Evolutionary conservation across 1,140 invertebrate genomes (phyloP).

Genomic region (Schlechtendalia chinensis): DNA sequence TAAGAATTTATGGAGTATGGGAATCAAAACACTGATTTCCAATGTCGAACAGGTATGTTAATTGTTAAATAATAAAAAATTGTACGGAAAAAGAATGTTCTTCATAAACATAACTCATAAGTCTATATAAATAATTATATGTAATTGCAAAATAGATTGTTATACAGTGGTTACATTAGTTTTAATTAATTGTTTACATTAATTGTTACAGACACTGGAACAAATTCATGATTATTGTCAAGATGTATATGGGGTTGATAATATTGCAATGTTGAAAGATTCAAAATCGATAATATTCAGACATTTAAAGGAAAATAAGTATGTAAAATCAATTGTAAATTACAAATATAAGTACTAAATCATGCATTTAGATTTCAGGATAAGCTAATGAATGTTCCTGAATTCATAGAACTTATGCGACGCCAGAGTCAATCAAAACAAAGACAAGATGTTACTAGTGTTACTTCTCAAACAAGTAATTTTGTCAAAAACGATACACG

Average conservation of each 20-base stretch:
- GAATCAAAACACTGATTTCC: constrained; percentile 60
- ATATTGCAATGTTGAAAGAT: constrained; percentile 69
- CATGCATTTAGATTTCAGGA: constrained; percentile 51
- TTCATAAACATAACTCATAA: too few relatives aligned
- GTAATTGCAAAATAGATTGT: too few relatives aligned
- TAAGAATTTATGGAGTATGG: constrained; percentile 62
- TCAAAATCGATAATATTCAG: constrained; percentile 64
- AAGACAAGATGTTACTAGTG: constrained; percentile 3
- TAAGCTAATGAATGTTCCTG: constrained; percentile 50
- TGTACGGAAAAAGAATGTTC: too few relatives aligned
- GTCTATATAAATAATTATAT: too few relatives aligned
- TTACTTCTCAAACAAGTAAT: constrained; percentile 3
- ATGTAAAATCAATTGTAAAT: background rate
- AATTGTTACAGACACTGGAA: constrained; percentile 60
- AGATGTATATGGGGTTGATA: constrained; percentile 62
- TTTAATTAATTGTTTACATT: background rate
- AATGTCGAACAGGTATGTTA: constrained; percentile 59
- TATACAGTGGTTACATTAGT: too few relatives aligned
- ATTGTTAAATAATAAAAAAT: too few relatives aligned
- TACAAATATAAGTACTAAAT: constrained; percentile 1
- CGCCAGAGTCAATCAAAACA: background rate
- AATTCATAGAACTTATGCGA: constrained; percentile 51
- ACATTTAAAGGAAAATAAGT: constrained; percentile 62
- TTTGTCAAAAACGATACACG: constrained; percentile 40
- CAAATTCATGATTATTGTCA: constrained; percentile 68